Evolutionary conservation across 2,888 invertebrate species (phyloP), one percentile per base, ranked within the genome.

Genomic region (Drosophila lacicola): DNA sequence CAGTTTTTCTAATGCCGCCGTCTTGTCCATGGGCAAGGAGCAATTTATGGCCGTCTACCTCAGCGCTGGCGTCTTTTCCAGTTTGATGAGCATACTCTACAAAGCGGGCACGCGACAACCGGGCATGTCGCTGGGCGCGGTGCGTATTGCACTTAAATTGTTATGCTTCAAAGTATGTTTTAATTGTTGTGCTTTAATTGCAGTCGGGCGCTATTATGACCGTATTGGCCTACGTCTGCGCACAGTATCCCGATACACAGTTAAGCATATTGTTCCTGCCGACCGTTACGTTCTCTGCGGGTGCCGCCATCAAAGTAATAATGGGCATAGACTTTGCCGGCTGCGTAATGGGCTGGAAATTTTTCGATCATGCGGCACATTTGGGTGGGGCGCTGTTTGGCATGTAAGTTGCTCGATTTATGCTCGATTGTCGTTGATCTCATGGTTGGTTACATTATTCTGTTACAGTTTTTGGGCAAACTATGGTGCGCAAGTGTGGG

Each of bases 351-450:
- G 95, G 97, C 44, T 99, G 98, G 98, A 96, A 95, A 91, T 94
- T 97, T 83, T 97, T 99, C 90, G 99, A 99, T 92, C 99, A 99
- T 93, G 99, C 99, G 1, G 99, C 98, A n/a, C 99, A 99, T 95
- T 94, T 99, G 74, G 98, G 98, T 17, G 99, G 99, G 36, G 96
- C 97, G 44, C 90, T 97, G 42, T 97, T 96, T 93, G 99, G 99
- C 93, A 94, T 99, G 96, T 97, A 94, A 89, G 90, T 80, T 72
- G 34, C 1, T 39, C 41, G 10, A 21, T 10, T 19, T 8, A 13
- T 6, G 37, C 6, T 9, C 8, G 6, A 54, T 13, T 11, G 10
- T 33, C 25, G 8, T 25, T 2, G 6, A 10, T 46, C 41, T 17
- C 0, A 25, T 13, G 17, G 14, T 25, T 13, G 17, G 14, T 25